Conservation (phyloP, 2,113 vertebrate species). For the Anguilla rostrata region DNA sequence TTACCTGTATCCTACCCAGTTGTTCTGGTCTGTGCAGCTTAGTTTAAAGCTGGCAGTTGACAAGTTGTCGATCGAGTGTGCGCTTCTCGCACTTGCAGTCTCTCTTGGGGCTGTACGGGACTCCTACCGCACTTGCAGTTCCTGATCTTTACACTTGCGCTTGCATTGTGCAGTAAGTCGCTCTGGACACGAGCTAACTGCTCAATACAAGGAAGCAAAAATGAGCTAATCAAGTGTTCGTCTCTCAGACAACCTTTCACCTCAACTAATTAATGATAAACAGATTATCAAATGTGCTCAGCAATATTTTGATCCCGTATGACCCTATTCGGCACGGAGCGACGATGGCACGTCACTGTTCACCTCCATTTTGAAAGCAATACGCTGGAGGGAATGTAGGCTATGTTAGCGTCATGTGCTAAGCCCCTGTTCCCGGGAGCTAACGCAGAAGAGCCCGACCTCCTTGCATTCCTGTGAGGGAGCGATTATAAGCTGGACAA, state of each 20-base stretch:
- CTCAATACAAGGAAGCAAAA: no score
- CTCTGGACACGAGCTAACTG: no score
- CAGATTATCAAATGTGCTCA: background rate
- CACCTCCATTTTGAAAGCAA: background rate
- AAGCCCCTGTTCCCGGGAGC: conserved; percentile 36
- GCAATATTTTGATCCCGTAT: background rate
- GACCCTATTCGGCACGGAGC: background rate
- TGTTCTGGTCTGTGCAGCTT: no score
- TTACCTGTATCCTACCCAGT: no score
- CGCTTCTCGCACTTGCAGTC: no score
- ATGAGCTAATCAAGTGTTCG: background rate
- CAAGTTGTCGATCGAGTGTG: no score
- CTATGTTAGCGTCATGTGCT: conserved; percentile 18
- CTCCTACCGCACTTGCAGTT: no score
- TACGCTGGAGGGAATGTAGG: background rate
- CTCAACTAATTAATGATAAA: background rate
- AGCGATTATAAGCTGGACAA: conserved; percentile 31
- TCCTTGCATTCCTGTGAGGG: conserved; percentile 39
- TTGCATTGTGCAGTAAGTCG: no score
- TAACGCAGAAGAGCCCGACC: conserved; percentile 34
- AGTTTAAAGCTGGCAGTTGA: no score
- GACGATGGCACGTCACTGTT: background rate
- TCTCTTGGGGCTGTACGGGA: no score
- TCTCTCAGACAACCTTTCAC: background rate
- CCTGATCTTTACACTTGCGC: no score